Evolutionary conservation across 1,140 invertebrate genomes (phyloP).

Genomic region (Aphelenchoides fujianensis): DNA sequence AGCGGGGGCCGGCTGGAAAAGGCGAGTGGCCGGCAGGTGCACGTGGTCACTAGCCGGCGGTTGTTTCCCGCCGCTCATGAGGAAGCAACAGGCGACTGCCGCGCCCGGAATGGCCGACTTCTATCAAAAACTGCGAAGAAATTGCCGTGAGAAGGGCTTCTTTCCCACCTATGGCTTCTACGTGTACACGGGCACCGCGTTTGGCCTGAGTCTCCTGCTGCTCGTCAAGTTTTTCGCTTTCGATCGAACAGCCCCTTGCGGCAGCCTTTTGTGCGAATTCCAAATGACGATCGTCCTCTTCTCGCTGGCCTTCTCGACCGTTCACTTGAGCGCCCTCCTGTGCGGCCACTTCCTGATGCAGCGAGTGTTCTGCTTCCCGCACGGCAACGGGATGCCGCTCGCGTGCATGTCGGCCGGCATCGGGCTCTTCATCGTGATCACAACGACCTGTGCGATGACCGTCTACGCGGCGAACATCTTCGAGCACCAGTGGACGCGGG

Average conservation of each 20-base stretch:
- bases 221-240: constrained; percentile 6
- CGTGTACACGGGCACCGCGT: constrained; percentile 3
- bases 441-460: neutral
- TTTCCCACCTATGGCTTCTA: neutral
- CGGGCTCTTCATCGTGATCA: constrained; percentile 6
- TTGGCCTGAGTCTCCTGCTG: neutral
- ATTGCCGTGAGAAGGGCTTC: neutral
- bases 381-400: neutral
- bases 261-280: neutral
- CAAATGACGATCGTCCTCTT: neutral
- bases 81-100: too few species aligned
- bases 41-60: too few species aligned
- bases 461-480: neutral
- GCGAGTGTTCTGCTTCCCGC: neutral
- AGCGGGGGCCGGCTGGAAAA: too few species aligned
- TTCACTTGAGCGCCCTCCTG: neutral
- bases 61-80: too few species aligned
- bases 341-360: neutral
- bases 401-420: neutral
- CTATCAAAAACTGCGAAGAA: neutral
- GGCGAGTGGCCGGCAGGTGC: too few species aligned
- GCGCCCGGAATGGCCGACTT: neutral
- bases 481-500: neutral
- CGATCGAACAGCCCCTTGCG: neutral
- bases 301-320: neutral